Conservation (phyloP, 2,113 vertebrate species). For the Antennarius striatus region DNA sequence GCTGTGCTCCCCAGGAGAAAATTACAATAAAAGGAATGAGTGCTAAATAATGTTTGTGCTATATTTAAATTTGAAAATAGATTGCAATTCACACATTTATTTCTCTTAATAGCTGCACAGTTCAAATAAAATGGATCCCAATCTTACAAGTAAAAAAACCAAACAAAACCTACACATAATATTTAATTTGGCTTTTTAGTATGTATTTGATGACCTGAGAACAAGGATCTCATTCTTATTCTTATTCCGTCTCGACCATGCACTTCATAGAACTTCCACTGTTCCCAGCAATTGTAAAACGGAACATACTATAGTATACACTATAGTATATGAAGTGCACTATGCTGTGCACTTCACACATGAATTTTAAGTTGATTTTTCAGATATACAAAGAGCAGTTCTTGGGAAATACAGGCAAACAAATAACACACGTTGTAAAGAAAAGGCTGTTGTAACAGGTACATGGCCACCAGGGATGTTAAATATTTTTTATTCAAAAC, state of each 20-base stretch:
- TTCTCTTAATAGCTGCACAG: not conserved
- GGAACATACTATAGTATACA: slow-evolving; percentile 57
- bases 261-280: slow-evolving; percentile 45
- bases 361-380: slow-evolving; percentile 60
- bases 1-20: not conserved
- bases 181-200: too few species aligned
- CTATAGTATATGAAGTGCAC: too few species aligned
- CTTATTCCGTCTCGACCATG: slow-evolving; percentile 39
- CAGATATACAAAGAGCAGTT: slow-evolving; percentile 67
- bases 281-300: slow-evolving; percentile 41
- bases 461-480: slow-evolving; percentile 71
- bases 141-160: not conserved
- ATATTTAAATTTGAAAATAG: not conserved
- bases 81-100: not conserved
- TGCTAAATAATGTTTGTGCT: not conserved
- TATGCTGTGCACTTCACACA: slow-evolving; percentile 64
- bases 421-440: slow-evolving; percentile 74
- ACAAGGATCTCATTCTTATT: slow-evolving; percentile 37
- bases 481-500: slow-evolving; percentile 57
- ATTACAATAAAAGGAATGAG: too few species aligned
- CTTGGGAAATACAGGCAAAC: slow-evolving; percentile 70
- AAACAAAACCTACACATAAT: too few species aligned
- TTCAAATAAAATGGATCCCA: not conserved
- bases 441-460: slow-evolving; percentile 68
- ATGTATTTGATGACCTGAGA: not conserved